Conservation (phyloP, 2,888 invertebrate species). For the Stratiomys singularior region DNA sequence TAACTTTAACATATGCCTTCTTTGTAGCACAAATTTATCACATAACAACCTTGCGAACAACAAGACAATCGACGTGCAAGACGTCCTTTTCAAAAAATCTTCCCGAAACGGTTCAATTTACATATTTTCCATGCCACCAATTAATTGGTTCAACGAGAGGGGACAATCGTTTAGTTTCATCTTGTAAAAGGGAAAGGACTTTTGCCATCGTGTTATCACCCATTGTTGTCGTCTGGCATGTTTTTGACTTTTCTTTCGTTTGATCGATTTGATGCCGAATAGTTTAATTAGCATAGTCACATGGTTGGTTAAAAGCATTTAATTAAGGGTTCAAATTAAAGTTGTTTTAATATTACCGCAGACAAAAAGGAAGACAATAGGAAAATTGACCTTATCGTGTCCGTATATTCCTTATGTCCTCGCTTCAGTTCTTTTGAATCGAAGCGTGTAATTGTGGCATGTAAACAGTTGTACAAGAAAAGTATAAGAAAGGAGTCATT, state of each 20-base stretch:
- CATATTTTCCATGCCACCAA: slow-evolving; percentile 49
- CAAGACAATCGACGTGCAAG: neutral
- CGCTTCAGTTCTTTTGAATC: slow-evolving; percentile 8
- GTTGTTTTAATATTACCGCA: neutral
- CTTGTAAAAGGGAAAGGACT: slow-evolving; percentile 38
- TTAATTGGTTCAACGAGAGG: slow-evolving; percentile 41
- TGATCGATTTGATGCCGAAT: slow-evolving; percentile 45
- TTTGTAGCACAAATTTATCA: slow-evolving; percentile 42
- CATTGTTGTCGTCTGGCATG: slow-evolving; percentile 18
- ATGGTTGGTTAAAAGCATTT: slow-evolving; percentile 43
- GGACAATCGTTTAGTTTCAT: slow-evolving; percentile 46
- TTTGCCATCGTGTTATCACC: neutral
- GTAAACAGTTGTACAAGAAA: slow-evolving; percentile 22
- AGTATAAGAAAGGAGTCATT: neutral
- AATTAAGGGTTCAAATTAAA: slow-evolving; percentile 45
- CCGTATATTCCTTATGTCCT: neutral
- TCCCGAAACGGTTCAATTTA: slow-evolving; percentile 44
- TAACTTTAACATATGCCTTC: slow-evolving; percentile 37
- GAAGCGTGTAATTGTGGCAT: slow-evolving; percentile 43
- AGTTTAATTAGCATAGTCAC: slow-evolving; percentile 51
- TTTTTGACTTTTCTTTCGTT: neutral
- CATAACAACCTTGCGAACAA: slow-evolving; percentile 49
- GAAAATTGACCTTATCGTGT: slow-evolving; percentile 29
- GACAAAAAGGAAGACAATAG: slow-evolving; percentile 3
- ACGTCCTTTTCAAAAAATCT: slow-evolving; percentile 25